Conservation (phyloP, 2,888 invertebrate genomes). For the Dryobota labecula region DNA sequence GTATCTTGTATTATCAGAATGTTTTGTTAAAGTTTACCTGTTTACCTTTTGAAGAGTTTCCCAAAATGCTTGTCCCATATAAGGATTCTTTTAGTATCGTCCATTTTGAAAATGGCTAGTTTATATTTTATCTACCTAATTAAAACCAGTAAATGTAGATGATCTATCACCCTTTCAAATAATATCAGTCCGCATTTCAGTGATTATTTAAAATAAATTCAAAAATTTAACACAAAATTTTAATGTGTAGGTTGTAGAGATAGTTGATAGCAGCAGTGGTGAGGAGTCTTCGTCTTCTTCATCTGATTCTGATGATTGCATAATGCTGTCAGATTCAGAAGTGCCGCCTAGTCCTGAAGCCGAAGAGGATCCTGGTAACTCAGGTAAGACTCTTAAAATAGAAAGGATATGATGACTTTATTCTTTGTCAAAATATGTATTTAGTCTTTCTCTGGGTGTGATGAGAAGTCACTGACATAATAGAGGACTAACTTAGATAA, state of each 20-base stretch:
- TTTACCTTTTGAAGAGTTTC: neutral
- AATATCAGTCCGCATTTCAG: conserved; percentile 19
- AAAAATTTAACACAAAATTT: conserved; percentile 48
- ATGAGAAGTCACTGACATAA: neutral
- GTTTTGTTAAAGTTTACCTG: neutral
- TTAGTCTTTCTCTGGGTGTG: neutral
- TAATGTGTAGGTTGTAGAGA: conserved; percentile 92
- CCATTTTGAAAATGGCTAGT: neutral
- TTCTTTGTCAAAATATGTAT: neutral
- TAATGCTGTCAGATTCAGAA: conserved; percentile 95
- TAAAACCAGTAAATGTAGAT: neutral
- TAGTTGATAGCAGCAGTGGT: conserved; percentile 92
- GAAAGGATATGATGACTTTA: neutral
- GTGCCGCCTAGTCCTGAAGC: conserved; percentile 94
- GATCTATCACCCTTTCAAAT: neutral
- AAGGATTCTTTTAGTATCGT: neutral
- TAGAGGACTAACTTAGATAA: neutral
- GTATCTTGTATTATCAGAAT: neutral
- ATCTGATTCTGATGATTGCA: conserved; percentile 95
- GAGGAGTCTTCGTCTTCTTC: conserved; percentile 89
- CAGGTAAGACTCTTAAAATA: conserved; percentile 88
- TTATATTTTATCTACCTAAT: neutral
- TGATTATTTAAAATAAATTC: neutral
- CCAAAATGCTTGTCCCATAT: neutral
- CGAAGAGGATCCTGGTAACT: conserved; percentile 97